Evolutionary conservation across 2,888 invertebrate genomes (phyloP).

Genomic region (Drosophila eohydei): DNA sequence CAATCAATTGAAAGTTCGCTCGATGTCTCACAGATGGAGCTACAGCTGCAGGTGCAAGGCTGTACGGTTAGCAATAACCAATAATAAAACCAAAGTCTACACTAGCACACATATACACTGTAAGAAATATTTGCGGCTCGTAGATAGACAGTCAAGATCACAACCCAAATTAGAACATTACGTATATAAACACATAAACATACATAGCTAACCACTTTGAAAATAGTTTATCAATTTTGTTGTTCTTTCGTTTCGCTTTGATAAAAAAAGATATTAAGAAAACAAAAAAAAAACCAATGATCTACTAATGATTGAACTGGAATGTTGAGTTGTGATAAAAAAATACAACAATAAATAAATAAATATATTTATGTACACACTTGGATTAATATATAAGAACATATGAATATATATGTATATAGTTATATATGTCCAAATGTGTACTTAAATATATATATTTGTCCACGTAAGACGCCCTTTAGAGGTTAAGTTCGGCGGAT

Average conservation of each 20-base stretch:
- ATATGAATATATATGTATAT: neutral
- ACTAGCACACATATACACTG: slow-evolving; percentile 7
- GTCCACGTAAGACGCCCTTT: neutral
- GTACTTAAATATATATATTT: neutral
- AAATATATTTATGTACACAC: neutral
- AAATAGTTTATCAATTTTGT: slow-evolving; percentile 49
- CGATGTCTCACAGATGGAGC: slow-evolving; percentile 18
- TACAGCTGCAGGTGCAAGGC: slow-evolving; percentile 50
- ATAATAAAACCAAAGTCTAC: slow-evolving; percentile 30
- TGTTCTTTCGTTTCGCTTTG: slow-evolving; percentile 25
- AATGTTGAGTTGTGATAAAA: neutral
- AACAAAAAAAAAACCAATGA: slow-evolving; percentile 6
- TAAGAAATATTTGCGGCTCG: slow-evolving; percentile 20
- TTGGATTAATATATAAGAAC: neutral
- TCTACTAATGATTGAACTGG: slow-evolving; percentile 1
- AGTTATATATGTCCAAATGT: too few species aligned
- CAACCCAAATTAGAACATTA: slow-evolving; percentile 69
- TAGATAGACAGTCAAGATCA: slow-evolving; percentile 35
- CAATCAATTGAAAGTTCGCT: slow-evolving; percentile 37
- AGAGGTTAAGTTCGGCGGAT: neutral
- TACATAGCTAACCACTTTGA: slow-evolving; percentile 25
- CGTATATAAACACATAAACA: slow-evolving; percentile 27
- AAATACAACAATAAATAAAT: too few species aligned
- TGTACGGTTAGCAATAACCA: slow-evolving; percentile 11
- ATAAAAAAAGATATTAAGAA: slow-evolving; percentile 38